Base-by-base conservation (phyloP, 1,140 invertebrate genomes). In the Proales similis region DNA sequence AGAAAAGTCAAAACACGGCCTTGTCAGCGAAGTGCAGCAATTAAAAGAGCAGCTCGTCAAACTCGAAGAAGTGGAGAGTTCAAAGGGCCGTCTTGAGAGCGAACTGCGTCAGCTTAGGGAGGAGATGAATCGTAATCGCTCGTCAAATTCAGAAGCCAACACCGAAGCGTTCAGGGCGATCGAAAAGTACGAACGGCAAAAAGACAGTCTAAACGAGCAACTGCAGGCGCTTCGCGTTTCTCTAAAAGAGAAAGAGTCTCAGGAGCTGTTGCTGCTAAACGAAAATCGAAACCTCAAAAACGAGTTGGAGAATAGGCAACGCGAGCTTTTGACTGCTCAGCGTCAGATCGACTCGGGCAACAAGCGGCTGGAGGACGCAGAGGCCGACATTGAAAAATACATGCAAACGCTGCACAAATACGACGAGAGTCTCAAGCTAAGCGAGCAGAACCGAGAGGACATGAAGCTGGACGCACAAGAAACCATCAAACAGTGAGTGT, bases 31-130 rank as follows among this genome's bases (percentile, higher is more conserved):
- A 57, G 51, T 57, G 19, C 19, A 42, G 29, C 11, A 29, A 3
- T 39, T 57, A 39, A 57, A 57, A 39, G 51, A 57, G 22, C 51
- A 57, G 12, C 22, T 57, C n/a, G 51, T 42, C 29, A 57, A 57
- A 26, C 45, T 57, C 11, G 51, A 57, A 6, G 51, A 57, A 24
- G 24, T 57, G 33, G 51, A 57, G 29, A 57, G 36, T 57, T 57
- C 45, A 7, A n/a, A 29, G 6, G 51, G 45, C 20, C 29, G 45
- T 26, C 14, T 57, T 6, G 32, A 38, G 27, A 53, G n/a, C n/a
- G n/a, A n/a, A n/a, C n/a, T n/a, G n/a, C n/a, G n/a, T n/a, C n/a
- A n/a, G n/a, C n/a, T n/a, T n/a, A n/a, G 42, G 11, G 19, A 24
- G 4, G 20, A 17, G n/a, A n/a, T 11, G 3, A 5, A 46, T 1